Base-by-base conservation (phyloP, 2,113 vertebrate species). In the Channa maculata region DNA sequence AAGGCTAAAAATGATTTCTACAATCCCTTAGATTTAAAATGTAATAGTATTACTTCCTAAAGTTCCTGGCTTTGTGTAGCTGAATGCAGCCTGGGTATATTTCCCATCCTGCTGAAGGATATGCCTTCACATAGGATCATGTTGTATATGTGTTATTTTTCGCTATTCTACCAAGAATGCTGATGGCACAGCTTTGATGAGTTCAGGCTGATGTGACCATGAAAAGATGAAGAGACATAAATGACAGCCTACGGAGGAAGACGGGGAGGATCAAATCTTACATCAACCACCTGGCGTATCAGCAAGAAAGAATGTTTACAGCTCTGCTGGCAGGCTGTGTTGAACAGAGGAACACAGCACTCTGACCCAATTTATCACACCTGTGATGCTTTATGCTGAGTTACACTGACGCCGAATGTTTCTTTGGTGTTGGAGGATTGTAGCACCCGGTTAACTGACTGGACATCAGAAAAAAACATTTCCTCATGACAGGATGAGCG, bases 151-250 rank as follows among this genome's bases (percentile, higher is more conserved):
- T 66, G 39, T 71, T 46, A 48, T 74, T 73, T 80, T 33, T 38
- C 78, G 12, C 64, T 64, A 3, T 71, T 75, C 24, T 24, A 45
- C 24, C 58, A 51, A 24, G 57, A 67, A 60, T 13, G 39, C 59
- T 71, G 69, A 75, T 74, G 68, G 85, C 78, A 68, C 38, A 34
- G 73, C 80, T 86, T 77, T 84, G 84, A 88, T 76, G 67, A 79
- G 66, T 43, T 70, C 61, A 33, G 65, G 45, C 71, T 73, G 66
- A 78, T 72, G 61, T 83, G 75, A 77, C 80, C 80, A 70, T 65
- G 69, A 84, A 79, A 80, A 81, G 81, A 83, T 81, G 66, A 86
- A 86, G 74, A 79, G 77, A 76, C 77, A 82, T 66, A 85, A 86
- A 77, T 79, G 83, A 82, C 65, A 80, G 80, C 77, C 77, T 55